Conservation (phyloP, 2,113 vertebrate species). For the Myrmecobius fasciatus region DNA sequence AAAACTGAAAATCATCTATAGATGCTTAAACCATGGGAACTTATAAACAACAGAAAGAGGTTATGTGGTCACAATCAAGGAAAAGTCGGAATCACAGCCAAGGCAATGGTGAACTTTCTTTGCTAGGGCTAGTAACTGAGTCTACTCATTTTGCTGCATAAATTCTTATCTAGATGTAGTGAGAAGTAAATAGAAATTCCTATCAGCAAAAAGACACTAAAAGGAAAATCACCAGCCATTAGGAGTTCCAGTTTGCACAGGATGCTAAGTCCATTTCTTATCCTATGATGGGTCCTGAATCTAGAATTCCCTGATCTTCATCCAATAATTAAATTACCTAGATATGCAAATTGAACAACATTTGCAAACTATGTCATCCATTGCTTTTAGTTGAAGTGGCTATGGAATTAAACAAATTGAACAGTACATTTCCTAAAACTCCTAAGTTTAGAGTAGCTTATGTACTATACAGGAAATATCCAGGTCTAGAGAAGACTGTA, state of each 20-base stretch:
- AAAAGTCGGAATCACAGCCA: not conserved
- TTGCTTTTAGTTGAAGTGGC: not conserved
- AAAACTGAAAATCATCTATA: not conserved
- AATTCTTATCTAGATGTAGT: not conserved
- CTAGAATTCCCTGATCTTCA: not conserved
- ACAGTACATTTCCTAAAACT: not conserved
- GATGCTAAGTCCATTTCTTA: not conserved
- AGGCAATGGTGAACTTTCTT: not conserved
- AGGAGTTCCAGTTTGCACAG: not conserved
- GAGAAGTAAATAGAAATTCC: not conserved
- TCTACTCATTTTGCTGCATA: not conserved
- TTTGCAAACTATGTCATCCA: not conserved
- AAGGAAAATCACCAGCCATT: not conserved
- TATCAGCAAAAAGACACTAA: not conserved
- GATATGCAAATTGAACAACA: not conserved
- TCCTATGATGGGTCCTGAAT: not conserved
- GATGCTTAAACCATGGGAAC: not conserved
- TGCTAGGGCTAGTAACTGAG: not conserved
- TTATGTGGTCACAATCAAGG: not conserved
- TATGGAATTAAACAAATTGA: not conserved
- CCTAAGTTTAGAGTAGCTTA: not conserved
- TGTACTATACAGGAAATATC: not conserved
- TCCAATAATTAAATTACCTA: not conserved
- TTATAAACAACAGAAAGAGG: not conserved
- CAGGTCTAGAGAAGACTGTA: not conserved